Evolutionary conservation across 1,140 invertebrate genomes (phyloP), one percentile per base, ranked within the genome.

Genomic region (Ceratoteleas bidentatus): DNA sequence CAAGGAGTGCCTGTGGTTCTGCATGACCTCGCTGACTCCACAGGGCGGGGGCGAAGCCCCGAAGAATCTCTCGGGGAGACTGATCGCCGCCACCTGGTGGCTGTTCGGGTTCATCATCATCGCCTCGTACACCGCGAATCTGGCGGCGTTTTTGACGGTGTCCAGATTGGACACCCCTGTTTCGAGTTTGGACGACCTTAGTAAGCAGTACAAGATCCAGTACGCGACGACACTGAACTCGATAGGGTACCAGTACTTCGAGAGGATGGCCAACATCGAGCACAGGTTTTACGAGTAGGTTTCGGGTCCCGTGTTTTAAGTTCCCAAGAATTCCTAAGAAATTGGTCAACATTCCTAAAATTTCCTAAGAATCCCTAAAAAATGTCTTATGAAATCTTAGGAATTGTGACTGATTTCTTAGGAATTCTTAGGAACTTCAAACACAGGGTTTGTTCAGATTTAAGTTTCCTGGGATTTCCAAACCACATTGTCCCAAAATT

Each of bases 1-100:
- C 2, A 99, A 99, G 86, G 98, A 99, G 91, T 98, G 97, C 87
- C 92, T 99, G 0, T 99, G 98, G 98, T 99, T 99, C 89, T 99
- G 98, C 87, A 99, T 99, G 97, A 99, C 98, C 15, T 99, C 98
- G 8, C 88, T 99, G 6, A 99, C 98, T 0, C 98, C 98, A 0
- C 98, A 99, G 92, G 97, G 97, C 0, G 97, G 97, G 3, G 98
- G 98, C 0, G 98, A 99, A 90, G 98, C 98, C 0, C 98, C 98
- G 0, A 97, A 98, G 87, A 98, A 98, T 91, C 91, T 99, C 0
- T 98, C 97, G 0, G 98, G 98, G 0, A 93, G 97, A 69, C 92
- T 99, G 0, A 95, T 99, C 0, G 98, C 97, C 0, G 98, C 97
- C 0, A 98, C 97, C 0, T 99, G 98, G 98, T 99, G 98, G 98